Evolutionary conservation across 1,140 invertebrate genomes (phyloP), one percentile per base, ranked within the genome.

Genomic region (Stegodyphus dumicola): DNA sequence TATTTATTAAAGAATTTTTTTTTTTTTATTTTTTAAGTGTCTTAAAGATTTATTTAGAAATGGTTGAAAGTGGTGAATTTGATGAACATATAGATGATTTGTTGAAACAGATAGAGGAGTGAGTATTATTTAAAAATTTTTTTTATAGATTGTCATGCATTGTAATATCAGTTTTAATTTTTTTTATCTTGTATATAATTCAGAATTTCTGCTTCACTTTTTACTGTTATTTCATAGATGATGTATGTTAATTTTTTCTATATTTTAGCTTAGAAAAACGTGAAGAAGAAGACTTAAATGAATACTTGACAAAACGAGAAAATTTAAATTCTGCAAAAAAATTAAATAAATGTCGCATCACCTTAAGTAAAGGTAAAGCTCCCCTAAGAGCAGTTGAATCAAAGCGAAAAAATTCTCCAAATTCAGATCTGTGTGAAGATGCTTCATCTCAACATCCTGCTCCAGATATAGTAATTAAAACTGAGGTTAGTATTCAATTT

Each of bases 41-140:
- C n/a, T 49, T 64, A 9, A 73, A 64, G 54, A 49, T 17, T 6
- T 77, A 56, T 17, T 10, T 84, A 48, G 65, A 85, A 11, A 85
- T 78, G 85, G 52, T 73, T 70, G 74, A 87, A 53, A 87, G 85
- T 87, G 81, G 86, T 85, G 51, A 86, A 17, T 87, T 87, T 87
- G 85, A 87, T 87, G 52, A 90, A 92, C 93, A 69, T 89, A 95
- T 5, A 94, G 95, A 91, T 89, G 91, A 69, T 93, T 95, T 88
- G 88, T 93, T 85, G 92, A 92, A 88, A 87, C 92, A 52, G 88
- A 94, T 49, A 91, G 92, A 87, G 90, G 91, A 75, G 91, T 91
- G 6, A 88, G 90, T 75, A 88, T 89, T 33, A 3, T 33, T 33
- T 33, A 33, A 33, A 33, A 33, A 33, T 33, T 33, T 33, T 33